Evolutionary conservation across 2,113 vertebrate genomes (phyloP).

Genomic region (Mesitornis unicolor): DNA sequence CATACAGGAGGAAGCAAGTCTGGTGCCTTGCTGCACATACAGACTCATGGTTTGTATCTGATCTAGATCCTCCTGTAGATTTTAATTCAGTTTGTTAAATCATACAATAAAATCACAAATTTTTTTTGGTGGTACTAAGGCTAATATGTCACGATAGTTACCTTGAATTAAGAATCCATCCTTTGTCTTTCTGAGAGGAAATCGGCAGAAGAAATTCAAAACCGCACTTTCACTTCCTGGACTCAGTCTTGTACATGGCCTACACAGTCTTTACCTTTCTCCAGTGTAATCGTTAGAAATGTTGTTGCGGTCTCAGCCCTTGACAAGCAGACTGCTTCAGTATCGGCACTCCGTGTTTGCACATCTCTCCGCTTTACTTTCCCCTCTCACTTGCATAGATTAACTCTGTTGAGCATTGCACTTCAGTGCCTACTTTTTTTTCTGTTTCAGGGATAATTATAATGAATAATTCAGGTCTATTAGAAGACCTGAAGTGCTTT

Average conservation of each 20-base stretch:
- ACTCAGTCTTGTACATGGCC: not conserved
- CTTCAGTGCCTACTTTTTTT: not conserved
- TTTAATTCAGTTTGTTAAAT: not conserved
- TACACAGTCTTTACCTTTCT: not conserved
- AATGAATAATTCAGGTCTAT: not conserved
- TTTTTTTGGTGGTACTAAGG: not conserved
- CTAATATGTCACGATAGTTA: not conserved
- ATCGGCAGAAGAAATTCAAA: not conserved
- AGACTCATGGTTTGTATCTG: not conserved
- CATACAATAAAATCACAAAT: not conserved
- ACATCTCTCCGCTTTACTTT: not conserved
- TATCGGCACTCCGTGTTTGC: not conserved
- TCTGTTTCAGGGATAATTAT: not conserved
- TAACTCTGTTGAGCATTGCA: not conserved
- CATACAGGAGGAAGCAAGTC: not conserved
- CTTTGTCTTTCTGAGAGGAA: not conserved
- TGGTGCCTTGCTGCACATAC: not conserved
- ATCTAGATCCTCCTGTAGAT: not conserved
- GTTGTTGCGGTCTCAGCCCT: not conserved
- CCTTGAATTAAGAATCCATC: not conserved
- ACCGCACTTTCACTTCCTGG: not conserved
- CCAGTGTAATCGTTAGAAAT: not conserved
- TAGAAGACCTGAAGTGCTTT: not conserved
- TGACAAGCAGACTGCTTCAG: not conserved
- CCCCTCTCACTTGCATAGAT: not conserved